phyloP scores from a whole-genome alignment of 1,140 invertebrate genomes.

The Ganaspis sp. region DNA sequence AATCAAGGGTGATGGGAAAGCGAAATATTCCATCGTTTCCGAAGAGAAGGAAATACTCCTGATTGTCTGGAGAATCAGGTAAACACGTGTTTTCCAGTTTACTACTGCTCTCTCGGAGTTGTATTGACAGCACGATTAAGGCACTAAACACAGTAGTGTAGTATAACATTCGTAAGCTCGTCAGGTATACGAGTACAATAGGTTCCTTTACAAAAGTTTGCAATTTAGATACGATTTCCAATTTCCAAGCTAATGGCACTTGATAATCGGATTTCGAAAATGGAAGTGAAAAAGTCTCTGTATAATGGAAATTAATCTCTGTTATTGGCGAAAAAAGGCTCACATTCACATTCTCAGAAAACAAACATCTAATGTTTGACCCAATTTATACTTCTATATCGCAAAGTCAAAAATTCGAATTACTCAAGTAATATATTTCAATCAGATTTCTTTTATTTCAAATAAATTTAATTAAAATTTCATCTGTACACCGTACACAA shows the following conservation, averaged over 20 bases:
- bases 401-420: too few relatives aligned
- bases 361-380: too few relatives aligned
- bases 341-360: too few relatives aligned
- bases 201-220: not conserved
- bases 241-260: not conserved
- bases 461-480: too few relatives aligned
- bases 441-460: too few relatives aligned
- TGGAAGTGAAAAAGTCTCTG: not conserved
- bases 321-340: too few relatives aligned
- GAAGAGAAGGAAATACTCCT: not conserved
- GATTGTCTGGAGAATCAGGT: not conserved
- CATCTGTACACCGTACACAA: too few relatives aligned
- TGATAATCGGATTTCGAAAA: not conserved
- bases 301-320: too few relatives aligned
- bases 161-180: not conserved
- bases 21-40: not conserved
- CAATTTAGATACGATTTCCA: not conserved
- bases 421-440: too few relatives aligned
- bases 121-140: not conserved
- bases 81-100: slow-evolving; percentile 11
- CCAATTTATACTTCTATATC: too few relatives aligned
- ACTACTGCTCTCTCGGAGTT: not conserved
- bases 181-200: too few relatives aligned
- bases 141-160: not conserved
- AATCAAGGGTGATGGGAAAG: slow-evolving; percentile 1